Evolutionary conservation across 2,113 vertebrate genomes (phyloP).

Genomic region (Ciconia maguari): DNA sequence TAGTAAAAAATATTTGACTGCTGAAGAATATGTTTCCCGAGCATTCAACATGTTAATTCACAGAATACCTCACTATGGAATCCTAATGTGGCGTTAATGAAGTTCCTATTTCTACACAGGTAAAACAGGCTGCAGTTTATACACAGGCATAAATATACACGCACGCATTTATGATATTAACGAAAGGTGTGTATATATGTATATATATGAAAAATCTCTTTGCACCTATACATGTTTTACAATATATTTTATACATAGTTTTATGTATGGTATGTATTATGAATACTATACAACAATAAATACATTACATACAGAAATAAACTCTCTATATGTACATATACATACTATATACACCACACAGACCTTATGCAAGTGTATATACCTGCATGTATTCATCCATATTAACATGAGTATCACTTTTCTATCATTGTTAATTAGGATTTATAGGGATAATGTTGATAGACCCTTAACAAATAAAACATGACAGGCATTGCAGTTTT

Average conservation of each 20-base stretch:
- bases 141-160: not conserved
- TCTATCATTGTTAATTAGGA: not conserved
- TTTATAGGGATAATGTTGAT: not conserved
- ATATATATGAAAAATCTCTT: not conserved
- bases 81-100: not conserved
- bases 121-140: not conserved
- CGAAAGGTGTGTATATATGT: not conserved
- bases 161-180: not conserved
- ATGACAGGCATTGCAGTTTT: conserved; percentile 19
- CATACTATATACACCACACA: too few species aligned
- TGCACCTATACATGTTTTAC: not conserved
- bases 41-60: not conserved
- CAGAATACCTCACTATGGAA: not conserved
- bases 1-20: not conserved
- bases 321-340: not conserved
- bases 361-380: not conserved
- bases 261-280: not conserved
- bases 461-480: conserved; percentile 33
- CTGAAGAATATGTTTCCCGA: not conserved
- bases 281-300: not conserved
- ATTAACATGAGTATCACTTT: not conserved
- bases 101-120: not conserved
- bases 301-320: not conserved
- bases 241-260: not conserved
- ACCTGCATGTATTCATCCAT: not conserved